These are phyloP conservation scores for Eretmocerus hayati DNA, from an alignment of 2,888 invertebrate genomes.

Conservation along the genomic window DNA sequence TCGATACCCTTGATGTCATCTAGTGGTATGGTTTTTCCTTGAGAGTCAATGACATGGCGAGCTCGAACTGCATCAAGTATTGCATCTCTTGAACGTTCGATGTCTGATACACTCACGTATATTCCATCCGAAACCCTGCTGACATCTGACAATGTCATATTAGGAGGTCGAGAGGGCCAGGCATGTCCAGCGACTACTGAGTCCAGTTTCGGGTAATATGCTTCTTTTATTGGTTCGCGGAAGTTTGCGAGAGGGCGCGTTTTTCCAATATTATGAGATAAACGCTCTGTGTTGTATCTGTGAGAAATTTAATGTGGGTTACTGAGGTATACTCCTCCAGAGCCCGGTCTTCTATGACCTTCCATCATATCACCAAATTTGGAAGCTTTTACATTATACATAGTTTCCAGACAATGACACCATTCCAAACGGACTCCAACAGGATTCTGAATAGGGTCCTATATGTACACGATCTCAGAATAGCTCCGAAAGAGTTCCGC, in stretches of 20 bases:
- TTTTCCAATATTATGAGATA: conserved; percentile 62
- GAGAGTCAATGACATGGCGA: conserved; percentile 53
- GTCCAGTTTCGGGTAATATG: conserved; percentile 78
- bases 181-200: conserved; percentile 66
- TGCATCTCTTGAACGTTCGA: conserved; percentile 70
- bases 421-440: too few species aligned
- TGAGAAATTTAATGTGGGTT: neutral
- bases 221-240: conserved; percentile 64
- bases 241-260: conserved; percentile 60
- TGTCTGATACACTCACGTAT: conserved; percentile 57
- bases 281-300: conserved; percentile 64
- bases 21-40: conserved; percentile 49
- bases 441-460: too few species aligned
- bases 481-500: too few species aligned
- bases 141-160: conserved; percentile 55
- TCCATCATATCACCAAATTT: too few species aligned
- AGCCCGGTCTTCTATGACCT: too few species aligned
- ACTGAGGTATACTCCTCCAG: too few species aligned
- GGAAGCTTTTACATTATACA: too few species aligned
- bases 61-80: conserved; percentile 65
- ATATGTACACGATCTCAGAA: too few species aligned
- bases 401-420: too few species aligned
- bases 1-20: conserved; percentile 63
- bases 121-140: conserved; percentile 64
- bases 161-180: conserved; percentile 65